These are phyloP conservation scores for Procambarus clarkii DNA, from an alignment of 1,140 invertebrate species.

Conservation along the genomic window DNA sequence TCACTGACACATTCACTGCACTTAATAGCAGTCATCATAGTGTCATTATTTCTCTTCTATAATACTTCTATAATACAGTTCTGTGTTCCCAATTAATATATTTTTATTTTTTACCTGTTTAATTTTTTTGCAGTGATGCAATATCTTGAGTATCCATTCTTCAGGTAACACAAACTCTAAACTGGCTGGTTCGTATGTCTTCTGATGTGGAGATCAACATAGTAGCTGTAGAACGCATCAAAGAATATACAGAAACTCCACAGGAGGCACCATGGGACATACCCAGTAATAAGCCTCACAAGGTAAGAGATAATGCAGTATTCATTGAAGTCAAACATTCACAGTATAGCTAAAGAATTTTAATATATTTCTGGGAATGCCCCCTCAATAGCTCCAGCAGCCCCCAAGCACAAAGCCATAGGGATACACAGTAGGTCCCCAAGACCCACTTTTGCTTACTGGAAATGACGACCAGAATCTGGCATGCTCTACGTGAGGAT, in stretches of 20 bases:
- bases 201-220: conserved; percentile 82
- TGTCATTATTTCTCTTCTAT: neutral
- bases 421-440: no score
- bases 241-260: conserved; percentile 79
- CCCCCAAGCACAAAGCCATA: no score
- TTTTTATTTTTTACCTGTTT: neutral
- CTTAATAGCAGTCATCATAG: no score
- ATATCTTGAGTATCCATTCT: neutral
- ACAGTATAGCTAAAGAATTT: no score
- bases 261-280: conserved; percentile 84
- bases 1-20: no score
- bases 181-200: conserved; percentile 80
- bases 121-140: neutral
- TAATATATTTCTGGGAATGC: no score
- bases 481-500: no score
- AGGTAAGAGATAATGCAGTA: conserved; percentile 21
- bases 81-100: no score
- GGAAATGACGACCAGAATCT: no score
- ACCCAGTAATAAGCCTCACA: conserved; percentile 75
- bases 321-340: no score
- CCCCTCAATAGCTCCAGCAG: no score
- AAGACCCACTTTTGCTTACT: no score
- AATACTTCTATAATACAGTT: neutral
- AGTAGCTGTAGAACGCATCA: conserved; percentile 81
- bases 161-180: conserved; percentile 79